Evolutionary conservation across 2,888 invertebrate genomes (phyloP).

Genomic region (Meloe dianella): DNA sequence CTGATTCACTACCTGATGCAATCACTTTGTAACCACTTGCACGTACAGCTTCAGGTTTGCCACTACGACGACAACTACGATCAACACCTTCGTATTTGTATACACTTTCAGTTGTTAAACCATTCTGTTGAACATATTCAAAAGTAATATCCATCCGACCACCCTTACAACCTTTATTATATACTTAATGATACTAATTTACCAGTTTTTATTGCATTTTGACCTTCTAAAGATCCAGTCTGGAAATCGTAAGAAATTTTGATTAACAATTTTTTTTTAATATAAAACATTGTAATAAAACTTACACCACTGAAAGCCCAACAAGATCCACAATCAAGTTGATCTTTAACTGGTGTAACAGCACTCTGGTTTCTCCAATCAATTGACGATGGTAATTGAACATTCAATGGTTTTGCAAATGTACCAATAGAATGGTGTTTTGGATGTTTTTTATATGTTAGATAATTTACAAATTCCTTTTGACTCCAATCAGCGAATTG

Average conservation of each 20-base stretch:
- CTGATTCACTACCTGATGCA: conserved; percentile 71
- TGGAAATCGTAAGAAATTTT: conserved; percentile 58
- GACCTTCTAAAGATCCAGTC: conserved; percentile 84
- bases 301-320: conserved; percentile 84
- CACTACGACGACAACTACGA: neutral
- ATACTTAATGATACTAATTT: conserved; percentile 79
- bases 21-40: conserved; percentile 64
- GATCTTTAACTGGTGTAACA: conserved; percentile 83
- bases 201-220: conserved; percentile 77
- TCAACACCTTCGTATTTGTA: conserved; percentile 70
- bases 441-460: neutral
- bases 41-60: neutral
- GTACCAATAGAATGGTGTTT: neutral
- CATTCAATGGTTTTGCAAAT: neutral
- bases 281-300: conserved; percentile 34
- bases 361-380: conserved; percentile 83
- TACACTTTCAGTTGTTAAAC: conserved; percentile 78
- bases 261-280: neutral
- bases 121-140: conserved; percentile 76
- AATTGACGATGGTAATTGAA: conserved; percentile 48
- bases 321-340: conserved; percentile 84
- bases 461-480: neutral
- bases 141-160: conserved; percentile 80
- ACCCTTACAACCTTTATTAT: conserved; percentile 79
- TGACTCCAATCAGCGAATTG: conserved; percentile 47